Evolutionary conservation across 2,888 invertebrate genomes (phyloP).

Genomic region (Oligia fasciuncula): DNA sequence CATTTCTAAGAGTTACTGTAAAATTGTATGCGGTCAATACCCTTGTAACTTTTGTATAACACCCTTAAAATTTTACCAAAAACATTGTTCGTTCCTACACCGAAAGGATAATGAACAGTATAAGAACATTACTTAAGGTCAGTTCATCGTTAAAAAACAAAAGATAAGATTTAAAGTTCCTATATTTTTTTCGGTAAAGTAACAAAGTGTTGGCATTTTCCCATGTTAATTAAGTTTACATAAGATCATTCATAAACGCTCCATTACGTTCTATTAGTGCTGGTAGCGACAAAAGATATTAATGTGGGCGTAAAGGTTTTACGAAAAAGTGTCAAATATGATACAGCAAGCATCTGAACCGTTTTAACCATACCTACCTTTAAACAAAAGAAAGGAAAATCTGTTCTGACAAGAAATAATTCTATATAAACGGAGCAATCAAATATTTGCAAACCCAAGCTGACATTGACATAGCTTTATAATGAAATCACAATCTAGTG

Average conservation of each 20-base stretch:
- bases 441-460: constrained; percentile 45
- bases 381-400: constrained; percentile 38
- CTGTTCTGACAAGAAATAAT: constrained; percentile 48
- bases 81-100: neutral
- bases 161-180: constrained; percentile 1
- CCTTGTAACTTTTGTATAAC: constrained; percentile 43
- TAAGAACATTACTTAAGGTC: constrained; percentile 38
- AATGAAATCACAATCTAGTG: constrained; percentile 49
- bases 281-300: constrained; percentile 24
- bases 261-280: constrained; percentile 43
- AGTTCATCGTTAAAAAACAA: constrained; percentile 27
- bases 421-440: constrained; percentile 53
- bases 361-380: constrained; percentile 20
- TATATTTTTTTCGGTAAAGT: neutral
- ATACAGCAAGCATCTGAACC: constrained; percentile 29
- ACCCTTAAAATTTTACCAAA: constrained; percentile 17
- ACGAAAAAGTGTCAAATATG: constrained; percentile 37
- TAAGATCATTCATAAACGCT: constrained; percentile 42
- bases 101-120: constrained; percentile 30
- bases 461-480: constrained; percentile 47
- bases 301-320: constrained; percentile 30
- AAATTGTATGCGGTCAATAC: constrained; percentile 66
- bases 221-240: constrained; percentile 27
- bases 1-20: constrained; percentile 54
- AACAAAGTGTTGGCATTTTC: constrained; percentile 25